Conservation (phyloP, 2,797 vertebrate species). For the Austrolebias charrua region DNA sequence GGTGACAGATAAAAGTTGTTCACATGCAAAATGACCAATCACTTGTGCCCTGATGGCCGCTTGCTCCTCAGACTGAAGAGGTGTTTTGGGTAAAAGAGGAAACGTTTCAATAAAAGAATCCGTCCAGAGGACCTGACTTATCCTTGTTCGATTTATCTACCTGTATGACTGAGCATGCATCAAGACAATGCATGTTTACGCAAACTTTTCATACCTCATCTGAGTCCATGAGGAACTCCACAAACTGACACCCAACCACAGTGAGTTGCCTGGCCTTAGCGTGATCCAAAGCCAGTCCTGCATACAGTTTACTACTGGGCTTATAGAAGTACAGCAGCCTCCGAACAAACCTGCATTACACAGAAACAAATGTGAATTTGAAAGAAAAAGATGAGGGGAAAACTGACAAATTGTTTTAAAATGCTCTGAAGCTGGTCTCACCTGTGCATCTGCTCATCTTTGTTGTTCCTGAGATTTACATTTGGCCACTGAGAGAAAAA, state of each 20-base stretch:
- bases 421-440: constrained; percentile 52
- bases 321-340: constrained; percentile 97
- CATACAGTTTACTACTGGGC: constrained; percentile 95
- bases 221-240: constrained; percentile 96
- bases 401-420: neutral
- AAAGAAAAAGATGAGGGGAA: neutral
- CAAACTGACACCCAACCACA: constrained; percentile 96
- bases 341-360: constrained; percentile 88
- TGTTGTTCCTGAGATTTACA: constrained; percentile 95
- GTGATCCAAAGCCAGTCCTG: constrained; percentile 91
- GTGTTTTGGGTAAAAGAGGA: too few relatives aligned
- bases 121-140: too few relatives aligned
- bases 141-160: too few relatives aligned
- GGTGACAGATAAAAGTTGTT: too few relatives aligned
- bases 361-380: constrained; percentile 7
- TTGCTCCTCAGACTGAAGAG: too few relatives aligned
- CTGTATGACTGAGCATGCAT: too few relatives aligned
- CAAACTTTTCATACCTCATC: constrained; percentile 84
- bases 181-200: neutral
- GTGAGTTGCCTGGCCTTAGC: constrained; percentile 92
- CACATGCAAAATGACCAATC: too few relatives aligned
- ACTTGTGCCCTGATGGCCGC: too few relatives aligned
- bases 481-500: constrained; percentile 89
- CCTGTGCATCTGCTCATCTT: constrained; percentile 99
- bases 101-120: too few relatives aligned